Evolutionary conservation across 2,888 invertebrate species (phyloP).

Genomic region (Lithophane semibrunnea): DNA sequence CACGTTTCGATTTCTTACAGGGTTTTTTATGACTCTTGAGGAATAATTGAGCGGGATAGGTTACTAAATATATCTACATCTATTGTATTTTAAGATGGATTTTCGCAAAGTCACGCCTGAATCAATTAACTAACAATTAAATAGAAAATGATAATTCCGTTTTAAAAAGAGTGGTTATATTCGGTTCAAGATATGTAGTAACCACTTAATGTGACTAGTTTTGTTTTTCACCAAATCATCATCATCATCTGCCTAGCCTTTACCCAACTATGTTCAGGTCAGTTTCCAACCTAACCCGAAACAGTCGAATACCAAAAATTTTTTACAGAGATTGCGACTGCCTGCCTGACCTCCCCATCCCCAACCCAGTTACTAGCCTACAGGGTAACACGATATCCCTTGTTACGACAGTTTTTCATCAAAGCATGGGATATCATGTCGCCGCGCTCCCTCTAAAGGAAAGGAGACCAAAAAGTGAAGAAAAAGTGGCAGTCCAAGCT

Average conservation of each 20-base stretch:
- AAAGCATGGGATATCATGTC: background rate
- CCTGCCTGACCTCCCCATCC: background rate
- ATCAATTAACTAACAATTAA: background rate
- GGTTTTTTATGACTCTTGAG: too few relatives aligned
- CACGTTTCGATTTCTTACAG: too few relatives aligned
- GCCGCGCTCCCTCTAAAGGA: background rate
- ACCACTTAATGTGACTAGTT: background rate
- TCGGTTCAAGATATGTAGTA: background rate
- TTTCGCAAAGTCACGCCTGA: too few relatives aligned
- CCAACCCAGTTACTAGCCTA: background rate
- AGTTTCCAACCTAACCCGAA: background rate
- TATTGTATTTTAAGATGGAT: too few relatives aligned
- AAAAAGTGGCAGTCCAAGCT: too few relatives aligned
- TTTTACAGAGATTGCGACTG: background rate
- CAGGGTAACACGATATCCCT: background rate
- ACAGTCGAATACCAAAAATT: background rate
- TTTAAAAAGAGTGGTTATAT: background rate
- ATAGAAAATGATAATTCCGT: background rate
- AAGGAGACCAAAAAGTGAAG: background rate
- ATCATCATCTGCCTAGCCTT: background rate
- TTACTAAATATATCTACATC: too few relatives aligned
- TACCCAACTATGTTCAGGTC: background rate
- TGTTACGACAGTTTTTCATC: background rate
- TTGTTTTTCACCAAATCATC: background rate
- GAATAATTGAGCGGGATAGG: too few relatives aligned